Percentiles rank a stretch among this genome's conserved stretches.
Evolutionary conservation across 2,113 vertebrate species (phyloP).

Genomic region (Paracyprichromis sp.): DNA sequence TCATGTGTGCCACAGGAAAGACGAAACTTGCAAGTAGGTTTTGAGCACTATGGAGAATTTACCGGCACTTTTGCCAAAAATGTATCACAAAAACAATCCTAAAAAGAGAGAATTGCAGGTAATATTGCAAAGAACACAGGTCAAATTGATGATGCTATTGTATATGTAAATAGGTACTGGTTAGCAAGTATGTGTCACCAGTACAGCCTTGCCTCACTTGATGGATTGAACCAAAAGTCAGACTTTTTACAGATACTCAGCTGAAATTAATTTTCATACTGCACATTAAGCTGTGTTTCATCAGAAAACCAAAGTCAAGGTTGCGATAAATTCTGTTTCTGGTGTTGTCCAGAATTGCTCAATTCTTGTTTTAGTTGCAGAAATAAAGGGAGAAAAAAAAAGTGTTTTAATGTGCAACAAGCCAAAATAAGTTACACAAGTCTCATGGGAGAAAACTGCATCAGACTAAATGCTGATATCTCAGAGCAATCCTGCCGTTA

Average conservation of each 20-base stretch:
- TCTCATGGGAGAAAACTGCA: conserved; percentile 7
- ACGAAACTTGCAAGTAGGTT: fast-evolving
- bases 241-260: neutral
- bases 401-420: neutral
- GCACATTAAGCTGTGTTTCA: neutral
- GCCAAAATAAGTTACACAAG: conserved; percentile 54
- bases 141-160: neutral
- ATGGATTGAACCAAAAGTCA: neutral
- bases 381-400: neutral
- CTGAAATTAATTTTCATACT: neutral
- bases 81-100: neutral
- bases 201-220: too few relatives aligned
- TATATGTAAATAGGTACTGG: neutral
- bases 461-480: neutral
- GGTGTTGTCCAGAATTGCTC: neutral
- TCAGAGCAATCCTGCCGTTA: neutral
- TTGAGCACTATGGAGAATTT: neutral
- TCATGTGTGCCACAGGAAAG: neutral
- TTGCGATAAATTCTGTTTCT: neutral
- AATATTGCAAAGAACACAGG: neutral
- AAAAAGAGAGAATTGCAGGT: neutral
- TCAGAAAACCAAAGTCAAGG: neutral
- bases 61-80: neutral
- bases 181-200: neutral
- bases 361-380: neutral